Evolutionary conservation across 1,140 invertebrate species (phyloP).

Genomic region (Tenebrio molitor): DNA sequence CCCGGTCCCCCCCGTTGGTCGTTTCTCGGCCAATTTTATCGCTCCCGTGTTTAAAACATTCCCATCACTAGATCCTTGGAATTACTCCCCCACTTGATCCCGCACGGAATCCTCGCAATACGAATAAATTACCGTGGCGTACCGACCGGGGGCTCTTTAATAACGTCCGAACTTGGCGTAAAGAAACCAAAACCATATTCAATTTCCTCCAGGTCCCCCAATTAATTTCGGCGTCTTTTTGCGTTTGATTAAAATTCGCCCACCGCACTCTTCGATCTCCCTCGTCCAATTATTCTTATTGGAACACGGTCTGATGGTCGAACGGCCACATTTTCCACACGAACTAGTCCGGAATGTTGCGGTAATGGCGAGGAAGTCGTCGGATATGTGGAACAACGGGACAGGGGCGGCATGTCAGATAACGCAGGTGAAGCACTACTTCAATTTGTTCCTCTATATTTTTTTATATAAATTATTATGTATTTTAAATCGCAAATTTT

Average conservation of each 20-base stretch:
- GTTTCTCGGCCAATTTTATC: too few species aligned
- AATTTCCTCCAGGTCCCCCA: background rate
- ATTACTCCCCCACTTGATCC: too few species aligned
- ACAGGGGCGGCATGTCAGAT: too few species aligned
- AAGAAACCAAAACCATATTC: conserved; percentile 20
- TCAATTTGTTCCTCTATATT: too few species aligned
- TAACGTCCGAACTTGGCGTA: background rate
- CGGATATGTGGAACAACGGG: conserved; percentile 3
- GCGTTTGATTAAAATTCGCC: conserved; percentile 20
- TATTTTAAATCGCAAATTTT: too few species aligned
- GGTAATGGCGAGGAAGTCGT: conserved; percentile 17
- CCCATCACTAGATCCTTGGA: too few species aligned
- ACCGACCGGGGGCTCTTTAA: too few species aligned
- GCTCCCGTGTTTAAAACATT: too few species aligned
- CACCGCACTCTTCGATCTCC: background rate
- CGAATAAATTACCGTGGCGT: conserved; percentile 17
- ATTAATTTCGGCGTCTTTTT: background rate
- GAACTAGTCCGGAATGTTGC: conserved; percentile 6
- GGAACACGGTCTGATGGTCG: background rate
- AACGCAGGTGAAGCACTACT: too few species aligned
- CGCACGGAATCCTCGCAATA: too few species aligned
- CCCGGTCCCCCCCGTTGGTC: too few species aligned
- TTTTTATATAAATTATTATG: too few species aligned
- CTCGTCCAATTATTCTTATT: conserved; percentile 5
- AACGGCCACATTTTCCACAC: conserved; percentile 12